These are phyloP conservation scores for Rhipidura dahli DNA, from an alignment of 2,113 vertebrate species.

Conservation along the genomic window DNA sequence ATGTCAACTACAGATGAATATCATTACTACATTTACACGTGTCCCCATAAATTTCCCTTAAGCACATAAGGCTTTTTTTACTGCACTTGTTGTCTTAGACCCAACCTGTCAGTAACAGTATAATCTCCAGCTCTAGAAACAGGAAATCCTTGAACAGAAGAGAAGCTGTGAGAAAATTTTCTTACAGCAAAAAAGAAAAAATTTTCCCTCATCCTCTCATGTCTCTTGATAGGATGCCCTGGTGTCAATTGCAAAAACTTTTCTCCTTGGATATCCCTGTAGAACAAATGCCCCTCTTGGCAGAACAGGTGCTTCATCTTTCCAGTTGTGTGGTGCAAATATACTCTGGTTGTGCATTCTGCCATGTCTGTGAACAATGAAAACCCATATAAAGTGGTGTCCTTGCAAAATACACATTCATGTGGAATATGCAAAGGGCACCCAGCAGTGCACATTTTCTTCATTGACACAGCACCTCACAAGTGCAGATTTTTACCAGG, in stretches of 20 bases:
- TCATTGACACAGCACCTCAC: not conserved
- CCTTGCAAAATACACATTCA: not conserved
- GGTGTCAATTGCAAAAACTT: not conserved
- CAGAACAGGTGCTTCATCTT: not conserved
- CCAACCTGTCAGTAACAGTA: not conserved
- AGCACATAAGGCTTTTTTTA: not conserved
- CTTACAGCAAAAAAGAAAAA: not conserved
- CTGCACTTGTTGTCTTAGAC: not conserved
- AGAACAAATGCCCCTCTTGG: not conserved
- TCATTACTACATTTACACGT: conserved; percentile 17
- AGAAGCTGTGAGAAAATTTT: not conserved
- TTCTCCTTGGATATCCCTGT: not conserved
- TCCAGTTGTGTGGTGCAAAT: not conserved
- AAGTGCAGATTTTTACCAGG: not conserved
- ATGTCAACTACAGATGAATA: conserved; percentile 37
- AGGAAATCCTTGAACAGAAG: not conserved
- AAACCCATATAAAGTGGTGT: not conserved
- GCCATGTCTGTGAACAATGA: not conserved
- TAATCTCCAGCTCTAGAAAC: not conserved
- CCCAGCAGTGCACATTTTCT: not conserved
- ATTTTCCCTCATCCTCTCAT: not conserved
- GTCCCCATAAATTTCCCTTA: not conserved
- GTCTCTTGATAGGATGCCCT: not conserved
- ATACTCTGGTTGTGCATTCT: not conserved
- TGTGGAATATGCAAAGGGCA: not conserved